phyloP scores from a whole-genome alignment of 2,113 vertebrate species.

The Strix uralensis region DNA sequence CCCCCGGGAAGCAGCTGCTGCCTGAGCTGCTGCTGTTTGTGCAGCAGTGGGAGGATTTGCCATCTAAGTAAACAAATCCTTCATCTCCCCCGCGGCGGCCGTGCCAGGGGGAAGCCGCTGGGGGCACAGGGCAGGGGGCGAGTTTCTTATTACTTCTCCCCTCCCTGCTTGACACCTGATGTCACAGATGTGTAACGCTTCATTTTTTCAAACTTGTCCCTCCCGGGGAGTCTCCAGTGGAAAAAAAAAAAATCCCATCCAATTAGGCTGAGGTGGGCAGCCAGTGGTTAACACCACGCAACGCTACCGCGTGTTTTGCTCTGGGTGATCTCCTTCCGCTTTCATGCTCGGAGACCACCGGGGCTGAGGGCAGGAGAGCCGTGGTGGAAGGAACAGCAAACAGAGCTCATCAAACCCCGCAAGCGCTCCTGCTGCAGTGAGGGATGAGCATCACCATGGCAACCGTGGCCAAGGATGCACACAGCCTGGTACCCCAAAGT shows the following conservation, averaged over 20 bases:
- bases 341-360: neutral
- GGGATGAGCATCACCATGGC: conserved; percentile 56
- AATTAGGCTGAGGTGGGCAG: neutral
- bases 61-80: neutral
- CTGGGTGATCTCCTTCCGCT: neutral
- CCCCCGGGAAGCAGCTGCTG: neutral
- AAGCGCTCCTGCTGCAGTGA: conserved; percentile 3
- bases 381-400: neutral
- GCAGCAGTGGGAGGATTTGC: neutral
- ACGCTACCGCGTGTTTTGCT: neutral
- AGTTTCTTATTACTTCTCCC: neutral
- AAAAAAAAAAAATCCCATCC: neutral
- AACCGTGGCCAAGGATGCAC: conserved; percentile 32
- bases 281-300: neutral
- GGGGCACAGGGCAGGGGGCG: neutral
- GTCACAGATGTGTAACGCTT: neutral
- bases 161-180: neutral
- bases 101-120: neutral
- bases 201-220: neutral
- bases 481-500: neutral
- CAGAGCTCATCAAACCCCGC: conserved; percentile 16
- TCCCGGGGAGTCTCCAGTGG: neutral
- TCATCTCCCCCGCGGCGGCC: neutral
- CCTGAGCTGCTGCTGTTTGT: neutral
- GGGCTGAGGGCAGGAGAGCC: neutral